A percentile compares a stretch with the other conserved stretches of the same genome.
Conservation (phyloP, 2,113 vertebrate genomes). For the Mormyrus iriodes region DNA sequence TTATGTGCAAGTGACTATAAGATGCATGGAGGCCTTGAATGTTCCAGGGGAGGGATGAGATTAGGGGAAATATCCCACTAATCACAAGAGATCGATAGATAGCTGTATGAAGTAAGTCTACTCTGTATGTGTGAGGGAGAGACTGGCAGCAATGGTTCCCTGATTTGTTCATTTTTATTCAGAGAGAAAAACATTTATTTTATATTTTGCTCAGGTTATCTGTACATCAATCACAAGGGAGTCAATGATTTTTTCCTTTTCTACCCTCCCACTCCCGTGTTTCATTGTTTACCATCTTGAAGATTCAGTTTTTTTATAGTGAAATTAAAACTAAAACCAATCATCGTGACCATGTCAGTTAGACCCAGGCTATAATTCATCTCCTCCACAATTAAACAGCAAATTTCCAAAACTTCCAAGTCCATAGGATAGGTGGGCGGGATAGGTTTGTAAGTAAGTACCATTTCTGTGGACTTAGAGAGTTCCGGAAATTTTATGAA, state of each 20-base stretch:
- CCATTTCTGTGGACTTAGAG: not conserved
- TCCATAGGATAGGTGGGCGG: not conserved
- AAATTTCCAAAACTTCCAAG: not conserved
- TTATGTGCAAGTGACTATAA: not conserved
- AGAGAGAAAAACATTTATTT: not conserved
- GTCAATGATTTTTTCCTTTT: not conserved
- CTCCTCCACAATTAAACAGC: not conserved
- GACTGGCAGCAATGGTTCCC: not conserved
- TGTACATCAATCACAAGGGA: not conserved
- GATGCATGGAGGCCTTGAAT: not conserved
- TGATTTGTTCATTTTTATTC: not conserved
- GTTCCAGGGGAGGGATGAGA: not conserved
- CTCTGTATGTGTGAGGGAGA: not conserved
- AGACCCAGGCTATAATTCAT: no score
- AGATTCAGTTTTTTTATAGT: not conserved
- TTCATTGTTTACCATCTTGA: not conserved
- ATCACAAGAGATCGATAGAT: not conserved
- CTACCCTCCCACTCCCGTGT: not conserved
- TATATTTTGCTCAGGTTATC: not conserved
- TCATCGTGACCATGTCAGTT: not conserved
- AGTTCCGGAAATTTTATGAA: no score
- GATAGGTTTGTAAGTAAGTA: not conserved
- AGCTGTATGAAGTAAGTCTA: not conserved
- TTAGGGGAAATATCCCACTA: not conserved
- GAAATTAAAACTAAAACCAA: not conserved